Evolutionary conservation across 2,113 vertebrate species (phyloP), one percentile per base, ranked within the genome.

Genomic region (Pseudolaguvia tuberculata): DNA sequence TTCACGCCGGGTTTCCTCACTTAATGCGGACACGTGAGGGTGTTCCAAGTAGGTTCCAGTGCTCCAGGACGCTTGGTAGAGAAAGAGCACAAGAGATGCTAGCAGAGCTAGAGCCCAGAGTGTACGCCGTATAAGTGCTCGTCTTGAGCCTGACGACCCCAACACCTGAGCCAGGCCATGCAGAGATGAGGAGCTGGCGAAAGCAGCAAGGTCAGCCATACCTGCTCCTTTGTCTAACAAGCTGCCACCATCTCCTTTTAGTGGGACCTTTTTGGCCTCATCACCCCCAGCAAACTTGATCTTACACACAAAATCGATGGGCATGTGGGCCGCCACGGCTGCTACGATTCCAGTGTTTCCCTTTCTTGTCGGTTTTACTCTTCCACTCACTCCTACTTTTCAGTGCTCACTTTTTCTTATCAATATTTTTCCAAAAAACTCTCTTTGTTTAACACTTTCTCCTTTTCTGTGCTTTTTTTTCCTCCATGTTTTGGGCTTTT

Each of bases 271-370:
- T 88, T 95, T 94, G 91, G 95, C 95, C 93, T 94, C 95, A 93
- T 96, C 95, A 86, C 94, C 94, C 86, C 95, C 93, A 75, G 93
- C 92, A 91, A 98, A 98, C 94, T 98, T 96, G 89, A 98, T 96
- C 93, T 98, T 98, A 92, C 96, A 99, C 90, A 98, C 95, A 88
- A 99, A 98, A 92, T 99, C 96, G 91, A 99, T 97, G 89, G 95
- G 96, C 95, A 98, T 99, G 93, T 92, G 92, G 91, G 87, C 89
- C 87, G 89, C 91, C 87, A 90, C 89, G 86, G 89, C 89, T 90
- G 62, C 42, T 70, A 21, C 69, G 45, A 48, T 12, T 61, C 31
- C 63, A 20, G 48, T 29, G 50, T 39, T 48, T 57, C 25, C 56
- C 14, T 47, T 56, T 25, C 27, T n/a, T 42, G 11, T 35, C 45